These are phyloP conservation scores for Gorsachius goisagi DNA, from an alignment of 2,113 vertebrate genomes.

Conservation along the genomic window DNA sequence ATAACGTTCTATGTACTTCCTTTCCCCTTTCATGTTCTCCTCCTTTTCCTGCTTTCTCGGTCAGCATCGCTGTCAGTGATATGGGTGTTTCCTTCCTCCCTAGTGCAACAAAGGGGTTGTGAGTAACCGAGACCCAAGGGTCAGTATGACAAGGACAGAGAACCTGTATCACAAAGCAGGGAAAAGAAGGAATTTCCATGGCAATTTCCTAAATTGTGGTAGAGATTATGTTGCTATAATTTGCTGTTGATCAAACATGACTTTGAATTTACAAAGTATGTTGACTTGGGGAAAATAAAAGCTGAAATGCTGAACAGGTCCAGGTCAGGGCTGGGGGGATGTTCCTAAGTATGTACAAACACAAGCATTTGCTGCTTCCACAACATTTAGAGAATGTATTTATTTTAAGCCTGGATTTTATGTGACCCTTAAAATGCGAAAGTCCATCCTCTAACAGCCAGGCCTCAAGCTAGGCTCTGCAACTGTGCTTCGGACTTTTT, in stretches of 20 bases:
- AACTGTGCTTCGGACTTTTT: not conserved
- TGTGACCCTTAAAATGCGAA: not conserved
- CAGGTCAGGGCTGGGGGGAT: not conserved
- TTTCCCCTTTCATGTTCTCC: not conserved
- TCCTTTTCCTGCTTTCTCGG: slow-evolving; percentile 11
- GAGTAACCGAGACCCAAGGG: not conserved
- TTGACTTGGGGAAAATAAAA: not conserved
- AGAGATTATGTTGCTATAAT: not conserved
- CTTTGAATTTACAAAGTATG: not conserved
- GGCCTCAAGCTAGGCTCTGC: not conserved
- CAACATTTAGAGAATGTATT: not conserved
- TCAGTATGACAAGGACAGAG: not conserved
- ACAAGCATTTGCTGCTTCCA: not conserved
- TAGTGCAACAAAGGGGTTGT: not conserved
- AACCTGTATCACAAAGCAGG: not conserved
- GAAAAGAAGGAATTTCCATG: not conserved
- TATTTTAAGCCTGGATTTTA: not conserved
- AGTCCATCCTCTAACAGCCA: not conserved
- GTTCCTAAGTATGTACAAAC: not conserved
- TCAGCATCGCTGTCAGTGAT: not conserved
- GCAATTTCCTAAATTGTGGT: not conserved
- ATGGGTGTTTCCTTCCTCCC: not conserved
- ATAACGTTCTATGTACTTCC: not conserved
- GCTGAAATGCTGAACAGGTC: no score
- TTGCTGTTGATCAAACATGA: not conserved